phyloP scores from a whole-genome alignment of 1,140 invertebrate genomes.

The Brachionus angularis region DNA sequence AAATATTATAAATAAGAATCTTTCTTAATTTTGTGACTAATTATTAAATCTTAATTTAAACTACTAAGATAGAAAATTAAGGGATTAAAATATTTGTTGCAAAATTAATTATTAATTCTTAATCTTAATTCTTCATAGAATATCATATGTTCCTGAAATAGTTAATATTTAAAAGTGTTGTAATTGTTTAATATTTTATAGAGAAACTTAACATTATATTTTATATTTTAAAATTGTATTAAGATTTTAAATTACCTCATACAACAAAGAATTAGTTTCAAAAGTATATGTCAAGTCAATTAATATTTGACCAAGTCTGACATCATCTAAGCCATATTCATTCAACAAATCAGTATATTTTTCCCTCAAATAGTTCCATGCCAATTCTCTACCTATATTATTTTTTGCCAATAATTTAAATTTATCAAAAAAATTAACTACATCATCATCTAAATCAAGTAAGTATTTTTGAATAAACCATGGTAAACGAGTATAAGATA shows the following conservation, averaged over 20 bases:
- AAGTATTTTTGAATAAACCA: constrained; percentile 35
- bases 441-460: constrained; percentile 25
- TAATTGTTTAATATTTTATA: no score
- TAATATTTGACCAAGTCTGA: constrained; percentile 29
- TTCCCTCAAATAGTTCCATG: constrained; percentile 2
- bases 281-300: constrained; percentile 23
- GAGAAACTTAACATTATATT: no score
- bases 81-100: no score
- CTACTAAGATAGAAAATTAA: no score
- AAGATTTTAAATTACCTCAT: constrained; percentile 28
- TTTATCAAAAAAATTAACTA: constrained; percentile 39
- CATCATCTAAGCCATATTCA: constrained; percentile 34
- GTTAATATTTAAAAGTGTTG: no score
- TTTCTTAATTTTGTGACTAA: no score
- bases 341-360: constrained; percentile 4
- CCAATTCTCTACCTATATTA: constrained; percentile 16
- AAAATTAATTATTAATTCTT: no score
- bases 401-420: constrained; percentile 19
- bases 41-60: no score
- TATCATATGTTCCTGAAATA: no score
- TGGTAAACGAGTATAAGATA: constrained; percentile 7
- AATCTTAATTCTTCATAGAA: background rate
- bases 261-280: constrained; percentile 15
- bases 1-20: no score
- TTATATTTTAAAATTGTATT: no score